Conservation (phyloP, 92 coral and sea anemone genomes). For the Micromussa lordhowensis region DNA sequence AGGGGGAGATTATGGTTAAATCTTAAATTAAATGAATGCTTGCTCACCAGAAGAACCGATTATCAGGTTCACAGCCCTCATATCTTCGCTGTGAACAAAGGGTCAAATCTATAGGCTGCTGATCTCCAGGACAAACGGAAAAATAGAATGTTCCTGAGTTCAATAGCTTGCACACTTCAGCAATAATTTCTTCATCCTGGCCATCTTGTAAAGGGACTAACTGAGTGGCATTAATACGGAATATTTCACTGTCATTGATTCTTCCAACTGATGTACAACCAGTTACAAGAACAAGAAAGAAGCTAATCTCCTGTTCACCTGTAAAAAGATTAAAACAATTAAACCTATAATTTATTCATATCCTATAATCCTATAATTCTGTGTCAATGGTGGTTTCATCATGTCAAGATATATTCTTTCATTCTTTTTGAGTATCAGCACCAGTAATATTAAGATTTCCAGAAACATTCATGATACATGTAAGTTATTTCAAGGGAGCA, state of each 20-base stretch:
- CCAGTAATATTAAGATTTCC: too few species aligned
- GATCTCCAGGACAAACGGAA: constrained; percentile 76
- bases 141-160: constrained; percentile 97
- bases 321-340: background rate
- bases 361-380: too few species aligned
- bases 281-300: constrained; percentile 93
- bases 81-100: constrained; percentile 87
- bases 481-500: too few species aligned
- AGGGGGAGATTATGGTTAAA: too few species aligned
- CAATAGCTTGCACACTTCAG: constrained; percentile 90
- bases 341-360: too few species aligned
- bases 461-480: too few species aligned
- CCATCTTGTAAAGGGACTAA: constrained; percentile 88
- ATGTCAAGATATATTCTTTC: too few species aligned
- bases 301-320: constrained; percentile 87
- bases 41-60: constrained; percentile 94
- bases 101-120: constrained; percentile 83
- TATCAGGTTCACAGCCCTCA: constrained; percentile 92
- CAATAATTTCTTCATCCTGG: constrained; percentile 76
- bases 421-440: too few species aligned
- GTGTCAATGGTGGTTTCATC: too few species aligned
- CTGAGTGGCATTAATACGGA: constrained; percentile 81
- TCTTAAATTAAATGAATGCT: background rate
- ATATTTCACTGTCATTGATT: constrained; percentile 87
- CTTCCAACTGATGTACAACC: constrained; percentile 95